These are phyloP conservation scores for Cosmorhoe ocellata DNA, from an alignment of 2,888 invertebrate genomes.

Conservation along the genomic window DNA sequence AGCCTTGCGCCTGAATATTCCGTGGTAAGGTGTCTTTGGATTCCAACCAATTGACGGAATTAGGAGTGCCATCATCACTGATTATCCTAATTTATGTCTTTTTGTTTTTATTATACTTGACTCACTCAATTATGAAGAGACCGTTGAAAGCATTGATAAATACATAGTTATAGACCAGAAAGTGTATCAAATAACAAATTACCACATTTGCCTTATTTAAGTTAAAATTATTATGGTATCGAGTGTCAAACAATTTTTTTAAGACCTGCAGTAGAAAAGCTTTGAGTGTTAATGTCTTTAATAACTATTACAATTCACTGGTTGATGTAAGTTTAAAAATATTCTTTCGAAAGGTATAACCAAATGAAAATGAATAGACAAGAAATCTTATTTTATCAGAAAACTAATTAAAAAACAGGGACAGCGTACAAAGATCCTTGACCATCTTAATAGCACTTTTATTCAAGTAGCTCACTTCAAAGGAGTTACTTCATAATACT, in stretches of 20 bases:
- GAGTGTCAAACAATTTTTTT: too few relatives aligned
- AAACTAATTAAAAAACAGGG: constrained; percentile 31
- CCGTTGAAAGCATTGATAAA: neutral
- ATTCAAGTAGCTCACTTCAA: constrained; percentile 37
- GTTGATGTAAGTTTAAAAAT: too few relatives aligned
- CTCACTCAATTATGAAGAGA: constrained; percentile 9
- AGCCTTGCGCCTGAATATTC: constrained; percentile 4
- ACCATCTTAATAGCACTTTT: constrained; percentile 39
- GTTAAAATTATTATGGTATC: too few relatives aligned
- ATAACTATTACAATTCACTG: too few relatives aligned
- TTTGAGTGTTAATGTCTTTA: too few relatives aligned
- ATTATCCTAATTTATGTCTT: constrained; percentile 25
- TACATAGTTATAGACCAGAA: too few relatives aligned
- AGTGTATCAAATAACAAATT: too few relatives aligned
- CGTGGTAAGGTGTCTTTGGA: constrained; percentile 39
- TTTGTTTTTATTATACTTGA: constrained; percentile 11
- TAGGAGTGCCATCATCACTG: constrained; percentile 41
- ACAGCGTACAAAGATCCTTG: constrained; percentile 25
- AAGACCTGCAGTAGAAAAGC: too few relatives aligned
- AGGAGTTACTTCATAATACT: constrained; percentile 32
- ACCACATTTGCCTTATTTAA: too few relatives aligned
- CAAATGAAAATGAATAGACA: too few relatives aligned
- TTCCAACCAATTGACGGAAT: constrained; percentile 47
- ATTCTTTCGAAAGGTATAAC: too few relatives aligned
- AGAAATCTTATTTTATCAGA: constrained; percentile 26